These are phyloP conservation scores for Cydia fagiglandana DNA, from an alignment of 1,140 invertebrate species.

Conservation along the genomic window DNA sequence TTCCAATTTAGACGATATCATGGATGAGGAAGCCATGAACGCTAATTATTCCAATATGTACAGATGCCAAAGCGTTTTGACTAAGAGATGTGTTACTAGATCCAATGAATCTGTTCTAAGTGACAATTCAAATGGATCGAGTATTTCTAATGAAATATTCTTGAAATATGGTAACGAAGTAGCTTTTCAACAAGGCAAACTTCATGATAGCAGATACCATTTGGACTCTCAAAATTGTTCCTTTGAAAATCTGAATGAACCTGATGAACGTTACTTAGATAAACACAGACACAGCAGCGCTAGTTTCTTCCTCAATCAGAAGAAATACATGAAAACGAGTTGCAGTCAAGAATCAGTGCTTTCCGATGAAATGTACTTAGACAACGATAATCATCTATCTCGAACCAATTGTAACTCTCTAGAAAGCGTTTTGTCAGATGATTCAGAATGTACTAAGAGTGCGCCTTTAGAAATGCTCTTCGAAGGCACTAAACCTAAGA, in stretches of 20 bases:
- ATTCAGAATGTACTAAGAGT: slow-evolving; percentile 87
- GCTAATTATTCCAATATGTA: slow-evolving; percentile 65
- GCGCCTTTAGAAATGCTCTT: slow-evolving; percentile 86
- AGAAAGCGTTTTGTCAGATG: slow-evolving; percentile 89
- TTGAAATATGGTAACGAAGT: slow-evolving; percentile 76
- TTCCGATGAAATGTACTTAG: slow-evolving; percentile 83
- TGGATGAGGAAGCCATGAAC: slow-evolving; percentile 61
- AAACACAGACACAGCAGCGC: slow-evolving; percentile 81
- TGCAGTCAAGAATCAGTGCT: slow-evolving; percentile 88
- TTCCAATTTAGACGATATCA: slow-evolving; percentile 71
- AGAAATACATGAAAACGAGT: slow-evolving; percentile 77
- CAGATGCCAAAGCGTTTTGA: slow-evolving; percentile 75
- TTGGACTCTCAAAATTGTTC: slow-evolving; percentile 76
- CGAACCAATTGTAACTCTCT: slow-evolving; percentile 84
- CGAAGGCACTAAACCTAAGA: slow-evolving; percentile 70
- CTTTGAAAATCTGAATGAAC: slow-evolving; percentile 73
- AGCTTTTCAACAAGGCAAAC: slow-evolving; percentile 74
- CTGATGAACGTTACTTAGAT: slow-evolving; percentile 70
- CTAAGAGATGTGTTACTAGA: slow-evolving; percentile 73
- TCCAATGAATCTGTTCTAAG: slow-evolving; percentile 77
- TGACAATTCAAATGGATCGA: slow-evolving; percentile 77
- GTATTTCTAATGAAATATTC: slow-evolving; percentile 78
- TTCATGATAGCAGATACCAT: slow-evolving; percentile 70
- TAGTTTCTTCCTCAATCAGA: slow-evolving; percentile 83
- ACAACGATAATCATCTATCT: slow-evolving; percentile 81